Conservation (phyloP, 2,888 invertebrate genomes). For the Ganaspis brasiliensis region DNA sequence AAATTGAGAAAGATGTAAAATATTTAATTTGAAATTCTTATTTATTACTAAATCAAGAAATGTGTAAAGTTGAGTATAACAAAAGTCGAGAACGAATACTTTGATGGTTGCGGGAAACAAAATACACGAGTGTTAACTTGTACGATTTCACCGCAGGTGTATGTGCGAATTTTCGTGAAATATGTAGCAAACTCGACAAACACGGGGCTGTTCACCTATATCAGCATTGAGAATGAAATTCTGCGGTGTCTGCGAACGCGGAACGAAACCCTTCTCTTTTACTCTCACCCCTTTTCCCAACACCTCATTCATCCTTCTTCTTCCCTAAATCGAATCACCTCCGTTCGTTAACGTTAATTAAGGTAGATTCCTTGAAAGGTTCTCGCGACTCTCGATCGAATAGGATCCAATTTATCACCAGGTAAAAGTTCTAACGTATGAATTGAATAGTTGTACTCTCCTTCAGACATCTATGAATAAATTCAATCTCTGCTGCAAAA, state of each 20-base stretch:
- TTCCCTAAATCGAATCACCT: conserved; percentile 46
- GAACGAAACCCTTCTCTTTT: conserved; percentile 43
- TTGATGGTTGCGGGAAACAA: background rate
- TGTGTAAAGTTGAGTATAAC: too few species aligned
- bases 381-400: conserved; percentile 23
- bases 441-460: conserved; percentile 13
- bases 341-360: conserved; percentile 74
- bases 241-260: conserved; percentile 64
- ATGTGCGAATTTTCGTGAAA: conserved; percentile 61
- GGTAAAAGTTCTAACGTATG: conserved; percentile 1
- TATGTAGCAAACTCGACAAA: conserved; percentile 63
- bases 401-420: conserved; percentile 4
- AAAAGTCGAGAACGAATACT: background rate
- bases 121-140: conserved; percentile 32
- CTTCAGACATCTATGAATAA: conserved; percentile 7
- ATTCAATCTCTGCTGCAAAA: background rate
- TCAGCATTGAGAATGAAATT: conserved; percentile 64
- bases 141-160: conserved; percentile 41
- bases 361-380: conserved; percentile 63
- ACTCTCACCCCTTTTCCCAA: conserved; percentile 29
- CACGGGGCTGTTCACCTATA: conserved; percentile 52
- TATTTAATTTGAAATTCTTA: too few species aligned
- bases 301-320: conserved; percentile 43
- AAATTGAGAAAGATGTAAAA: too few species aligned
- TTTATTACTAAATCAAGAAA: too few species aligned